These are phyloP conservation scores for Drosophila athabasca DNA, from an alignment of 1,140 invertebrate genomes.

Conservation along the genomic window DNA sequence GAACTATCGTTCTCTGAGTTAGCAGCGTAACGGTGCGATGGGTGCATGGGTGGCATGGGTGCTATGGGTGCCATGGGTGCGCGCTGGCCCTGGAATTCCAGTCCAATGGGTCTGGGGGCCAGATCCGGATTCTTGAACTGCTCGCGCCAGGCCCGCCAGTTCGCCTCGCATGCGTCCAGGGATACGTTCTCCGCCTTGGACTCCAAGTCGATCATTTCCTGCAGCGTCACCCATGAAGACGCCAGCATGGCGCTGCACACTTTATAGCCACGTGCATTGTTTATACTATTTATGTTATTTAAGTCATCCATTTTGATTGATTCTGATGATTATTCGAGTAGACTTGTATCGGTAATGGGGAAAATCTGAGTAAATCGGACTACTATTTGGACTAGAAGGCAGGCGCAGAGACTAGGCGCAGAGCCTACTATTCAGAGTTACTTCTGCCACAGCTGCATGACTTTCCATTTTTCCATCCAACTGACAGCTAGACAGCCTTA, in stretches of 20 bases:
- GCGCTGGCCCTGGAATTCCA: constrained; percentile 22
- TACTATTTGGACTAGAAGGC: too few relatives aligned
- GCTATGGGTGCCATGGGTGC: too few relatives aligned
- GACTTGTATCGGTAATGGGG: too few relatives aligned
- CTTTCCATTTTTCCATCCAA: too few relatives aligned
- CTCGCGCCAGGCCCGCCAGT: constrained; percentile 37
- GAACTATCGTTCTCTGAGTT: constrained; percentile 46
- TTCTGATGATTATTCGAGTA: background rate
- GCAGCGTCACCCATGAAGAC: background rate
- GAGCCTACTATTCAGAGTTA: too few relatives aligned
- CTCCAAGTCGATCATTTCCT: background rate
- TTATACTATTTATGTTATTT: background rate
- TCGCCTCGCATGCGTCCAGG: constrained; percentile 42
- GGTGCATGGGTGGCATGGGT: too few relatives aligned
- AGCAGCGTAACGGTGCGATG: too few relatives aligned
- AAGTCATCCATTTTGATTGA: background rate
- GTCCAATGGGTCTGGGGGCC: constrained; percentile 25
- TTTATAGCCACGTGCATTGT: constrained; percentile 3
- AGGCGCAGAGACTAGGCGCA: too few relatives aligned
- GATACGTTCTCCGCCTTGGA: constrained; percentile 1
- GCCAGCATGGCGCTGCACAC: background rate
- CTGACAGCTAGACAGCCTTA: too few relatives aligned
- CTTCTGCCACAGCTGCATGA: too few relatives aligned
- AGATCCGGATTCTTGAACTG: constrained; percentile 27
- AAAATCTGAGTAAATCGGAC: too few relatives aligned